A percentile compares a stretch with the other conserved stretches of the same genome.
phyloP scores from a whole-genome alignment of 2,888 invertebrate species.

The Atherix ibis region DNA sequence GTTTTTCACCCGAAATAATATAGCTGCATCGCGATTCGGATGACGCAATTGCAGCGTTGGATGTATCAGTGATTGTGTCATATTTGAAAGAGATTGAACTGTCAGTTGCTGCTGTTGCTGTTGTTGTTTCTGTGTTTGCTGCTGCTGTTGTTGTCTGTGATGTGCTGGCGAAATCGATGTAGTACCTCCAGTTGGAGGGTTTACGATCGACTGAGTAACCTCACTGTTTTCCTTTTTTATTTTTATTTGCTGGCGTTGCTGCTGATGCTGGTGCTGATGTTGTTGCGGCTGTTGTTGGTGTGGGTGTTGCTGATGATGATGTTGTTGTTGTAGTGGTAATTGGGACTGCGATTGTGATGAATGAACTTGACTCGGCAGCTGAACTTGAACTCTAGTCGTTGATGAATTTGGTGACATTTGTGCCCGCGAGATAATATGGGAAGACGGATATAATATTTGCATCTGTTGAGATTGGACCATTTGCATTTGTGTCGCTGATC shows the following conservation, averaged over 20 bases:
- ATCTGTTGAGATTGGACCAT: conserved; percentile 27
- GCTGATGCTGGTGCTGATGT: conserved; percentile 22
- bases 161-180: conserved; percentile 14
- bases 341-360: conserved; percentile 19
- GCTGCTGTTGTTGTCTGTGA: conserved; percentile 8
- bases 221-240: conserved; percentile 25
- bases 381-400: conserved; percentile 18
- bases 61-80: conserved; percentile 30
- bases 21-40: conserved; percentile 32
- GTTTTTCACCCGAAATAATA: conserved; percentile 32
- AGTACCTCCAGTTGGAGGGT: conserved; percentile 16
- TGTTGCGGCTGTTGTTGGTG: conserved; percentile 19
- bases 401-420: conserved; percentile 23
- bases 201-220: conserved; percentile 11
- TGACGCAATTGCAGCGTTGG: conserved; percentile 35
- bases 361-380: conserved; percentile 13
- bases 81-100: conserved; percentile 20
- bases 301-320: conserved; percentile 18
- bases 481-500: conserved; percentile 22
- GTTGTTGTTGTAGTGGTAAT: conserved; percentile 11
- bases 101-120: conserved; percentile 21
- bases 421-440: conserved; percentile 20
- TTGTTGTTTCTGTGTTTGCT: conserved; percentile 19
- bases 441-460: conserved; percentile 24
- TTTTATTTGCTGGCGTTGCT: conserved; percentile 22